phyloP scores from a whole-genome alignment of 2,888 invertebrate genomes.

The Tetragnatha montana region DNA sequence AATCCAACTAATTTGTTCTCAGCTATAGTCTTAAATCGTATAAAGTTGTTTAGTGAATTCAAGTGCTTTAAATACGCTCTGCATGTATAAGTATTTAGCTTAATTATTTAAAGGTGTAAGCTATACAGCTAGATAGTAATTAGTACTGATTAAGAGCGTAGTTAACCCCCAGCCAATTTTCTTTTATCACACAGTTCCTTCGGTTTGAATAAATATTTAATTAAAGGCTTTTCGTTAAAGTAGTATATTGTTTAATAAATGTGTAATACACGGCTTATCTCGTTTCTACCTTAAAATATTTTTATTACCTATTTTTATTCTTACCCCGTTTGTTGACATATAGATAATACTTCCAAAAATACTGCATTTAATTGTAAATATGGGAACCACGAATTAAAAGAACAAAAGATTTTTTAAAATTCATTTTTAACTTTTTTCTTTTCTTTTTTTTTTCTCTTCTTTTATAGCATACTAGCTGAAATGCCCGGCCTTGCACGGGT shows the following conservation, averaged over 20 bases:
- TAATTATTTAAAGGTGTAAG: not conserved
- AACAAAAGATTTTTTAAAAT: too few species aligned
- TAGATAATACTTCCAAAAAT: too few species aligned
- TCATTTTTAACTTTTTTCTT: too few species aligned
- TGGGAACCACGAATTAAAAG: too few species aligned
- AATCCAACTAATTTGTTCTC: not conserved
- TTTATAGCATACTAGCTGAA: too few species aligned
- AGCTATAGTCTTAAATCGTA: not conserved
- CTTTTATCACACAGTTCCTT: not conserved
- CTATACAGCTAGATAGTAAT: not conserved
- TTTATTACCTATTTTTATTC: not conserved
- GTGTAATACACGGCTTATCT: too few species aligned
- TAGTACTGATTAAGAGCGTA: not conserved
- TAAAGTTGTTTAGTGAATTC: not conserved
- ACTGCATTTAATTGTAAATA: too few species aligned
- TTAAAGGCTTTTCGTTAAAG: not conserved
- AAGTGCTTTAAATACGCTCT: not conserved
- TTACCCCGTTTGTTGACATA: not conserved
- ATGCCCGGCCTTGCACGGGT: too few species aligned
- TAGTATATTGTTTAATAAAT: too few species aligned
- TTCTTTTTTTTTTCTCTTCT: too few species aligned
- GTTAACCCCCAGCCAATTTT: not conserved
- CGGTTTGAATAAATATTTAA: not conserved
- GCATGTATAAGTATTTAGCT: not conserved
- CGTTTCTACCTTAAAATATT: not conserved